phyloP scores from a whole-genome alignment of 2,113 vertebrate species.

The Setophaga kirtlandii region DNA sequence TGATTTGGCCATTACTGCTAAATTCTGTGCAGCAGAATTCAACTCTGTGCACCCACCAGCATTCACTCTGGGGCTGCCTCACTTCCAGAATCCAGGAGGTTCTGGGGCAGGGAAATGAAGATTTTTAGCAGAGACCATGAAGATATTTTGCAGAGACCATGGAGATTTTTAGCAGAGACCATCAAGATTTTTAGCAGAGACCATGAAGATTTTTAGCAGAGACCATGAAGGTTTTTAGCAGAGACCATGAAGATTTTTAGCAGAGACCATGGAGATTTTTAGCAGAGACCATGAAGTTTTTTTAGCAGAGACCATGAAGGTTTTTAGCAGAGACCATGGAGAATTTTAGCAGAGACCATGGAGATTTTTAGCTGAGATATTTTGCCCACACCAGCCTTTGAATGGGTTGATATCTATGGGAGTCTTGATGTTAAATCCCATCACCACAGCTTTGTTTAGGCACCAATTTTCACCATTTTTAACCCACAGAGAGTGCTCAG shows the following conservation, averaged over 20 bases:
- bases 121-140: neutral
- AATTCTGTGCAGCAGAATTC: no score
- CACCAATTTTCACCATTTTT: neutral
- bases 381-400: neutral
- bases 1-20: neutral
- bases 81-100: neutral
- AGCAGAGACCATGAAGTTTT: no score
- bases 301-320: no score
- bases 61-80: fast-evolving
- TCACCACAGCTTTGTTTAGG: fast-evolving
- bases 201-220: no score
- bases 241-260: no score
- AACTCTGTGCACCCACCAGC: fast-evolving
- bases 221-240: neutral
- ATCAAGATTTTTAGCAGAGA: neutral
- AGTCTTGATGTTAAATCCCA: neutral
- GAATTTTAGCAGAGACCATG: neutral
- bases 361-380: neutral
- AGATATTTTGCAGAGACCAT: neutral
- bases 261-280: no score
- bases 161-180: neutral
- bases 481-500: fast-evolving
- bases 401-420: fast-evolving
- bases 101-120: neutral
- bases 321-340: neutral